Evolutionary conservation across 1,140 invertebrate genomes (phyloP).

Genomic region (Eciton burchellii): DNA sequence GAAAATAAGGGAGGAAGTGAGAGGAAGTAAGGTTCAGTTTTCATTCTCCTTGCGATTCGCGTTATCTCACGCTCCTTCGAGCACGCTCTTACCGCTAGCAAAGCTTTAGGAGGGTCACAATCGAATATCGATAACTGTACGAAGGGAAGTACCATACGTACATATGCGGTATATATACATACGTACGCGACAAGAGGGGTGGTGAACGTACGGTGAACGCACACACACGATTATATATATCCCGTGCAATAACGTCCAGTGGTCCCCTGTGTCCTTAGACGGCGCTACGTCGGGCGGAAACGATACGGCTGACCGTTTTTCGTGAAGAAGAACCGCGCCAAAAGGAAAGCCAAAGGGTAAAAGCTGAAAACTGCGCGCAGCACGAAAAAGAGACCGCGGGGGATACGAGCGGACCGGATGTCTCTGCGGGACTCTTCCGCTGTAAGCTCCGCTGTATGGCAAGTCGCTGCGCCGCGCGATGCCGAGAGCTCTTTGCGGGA

Average conservation of each 20-base stretch:
- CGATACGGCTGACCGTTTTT: constrained; percentile 66
- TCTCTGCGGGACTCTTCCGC: constrained; percentile 66
- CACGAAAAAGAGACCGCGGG: constrained; percentile 65
- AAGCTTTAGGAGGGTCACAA: constrained; percentile 36
- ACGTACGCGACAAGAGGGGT: no score
- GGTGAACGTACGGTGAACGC: no score
- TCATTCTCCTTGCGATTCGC: constrained; percentile 21
- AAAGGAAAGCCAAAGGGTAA: constrained; percentile 50
- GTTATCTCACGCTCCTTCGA: constrained; percentile 39
- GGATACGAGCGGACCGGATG: constrained; percentile 70
- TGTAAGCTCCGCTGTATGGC: constrained; percentile 67
- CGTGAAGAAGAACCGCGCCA: constrained; percentile 60
- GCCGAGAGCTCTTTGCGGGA: constrained; percentile 35
- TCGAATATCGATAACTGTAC: constrained; percentile 59
- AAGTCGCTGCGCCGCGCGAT: constrained; percentile 56
- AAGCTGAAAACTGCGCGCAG: constrained; percentile 57
- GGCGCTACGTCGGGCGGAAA: constrained; percentile 30
- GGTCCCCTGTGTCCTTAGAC: constrained; percentile 69
- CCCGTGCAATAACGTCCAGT: constrained; percentile 50
- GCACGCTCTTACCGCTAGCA: constrained; percentile 25
- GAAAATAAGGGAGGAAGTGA: constrained; percentile 19
- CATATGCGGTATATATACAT: background rate
- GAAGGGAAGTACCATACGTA: constrained; percentile 25
- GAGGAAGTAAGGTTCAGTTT: constrained; percentile 11
- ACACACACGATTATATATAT: constrained; percentile 47